phyloP scores from a whole-genome alignment of 1,140 invertebrate species.

The Eumaeus atala region DNA sequence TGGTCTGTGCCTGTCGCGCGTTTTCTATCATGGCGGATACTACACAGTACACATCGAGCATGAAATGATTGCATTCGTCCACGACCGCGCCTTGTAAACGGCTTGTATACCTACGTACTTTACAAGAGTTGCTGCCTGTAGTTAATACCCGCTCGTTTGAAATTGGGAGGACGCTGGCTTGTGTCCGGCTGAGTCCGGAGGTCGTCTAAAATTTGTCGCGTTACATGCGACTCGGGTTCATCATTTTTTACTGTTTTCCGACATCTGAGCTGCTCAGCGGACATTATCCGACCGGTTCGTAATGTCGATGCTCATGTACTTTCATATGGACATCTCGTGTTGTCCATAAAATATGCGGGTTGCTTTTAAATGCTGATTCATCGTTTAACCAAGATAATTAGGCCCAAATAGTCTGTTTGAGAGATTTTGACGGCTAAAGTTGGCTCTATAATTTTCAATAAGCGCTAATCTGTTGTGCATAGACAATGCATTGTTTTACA shows the following conservation, averaged over 20 bases:
- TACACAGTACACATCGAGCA: conserved; percentile 51
- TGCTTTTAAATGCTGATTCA: conserved; percentile 53
- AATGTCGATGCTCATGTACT: conserved; percentile 38
- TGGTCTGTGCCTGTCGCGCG: conserved; percentile 25
- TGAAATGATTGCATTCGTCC: conserved; percentile 66
- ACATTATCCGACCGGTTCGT: conserved; percentile 28
- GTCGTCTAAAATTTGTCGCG: conserved; percentile 64
- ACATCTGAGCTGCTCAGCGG: conserved; percentile 31
- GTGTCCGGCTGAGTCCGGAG: conserved; percentile 27
- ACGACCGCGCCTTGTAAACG: conserved; percentile 59
- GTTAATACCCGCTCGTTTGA: conserved; percentile 48
- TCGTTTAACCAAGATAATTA: conserved; percentile 22
- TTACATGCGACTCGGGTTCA: conserved; percentile 52
- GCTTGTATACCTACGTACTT: conserved; percentile 44
- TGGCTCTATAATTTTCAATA: no score
- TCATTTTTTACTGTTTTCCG: conserved; percentile 56
- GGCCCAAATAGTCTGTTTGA: not conserved
- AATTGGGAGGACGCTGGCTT: conserved; percentile 36
- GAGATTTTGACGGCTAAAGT: no score
- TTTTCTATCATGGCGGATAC: conserved; percentile 53
- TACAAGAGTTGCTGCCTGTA: conserved; percentile 44
- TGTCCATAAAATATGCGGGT: conserved; percentile 40
- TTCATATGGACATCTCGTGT: conserved; percentile 32
- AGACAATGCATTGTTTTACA: no score
- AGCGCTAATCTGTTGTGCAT: no score